phyloP scores from a whole-genome alignment of 2,113 vertebrate genomes.

The Dipodomys spectabilis region DNA sequence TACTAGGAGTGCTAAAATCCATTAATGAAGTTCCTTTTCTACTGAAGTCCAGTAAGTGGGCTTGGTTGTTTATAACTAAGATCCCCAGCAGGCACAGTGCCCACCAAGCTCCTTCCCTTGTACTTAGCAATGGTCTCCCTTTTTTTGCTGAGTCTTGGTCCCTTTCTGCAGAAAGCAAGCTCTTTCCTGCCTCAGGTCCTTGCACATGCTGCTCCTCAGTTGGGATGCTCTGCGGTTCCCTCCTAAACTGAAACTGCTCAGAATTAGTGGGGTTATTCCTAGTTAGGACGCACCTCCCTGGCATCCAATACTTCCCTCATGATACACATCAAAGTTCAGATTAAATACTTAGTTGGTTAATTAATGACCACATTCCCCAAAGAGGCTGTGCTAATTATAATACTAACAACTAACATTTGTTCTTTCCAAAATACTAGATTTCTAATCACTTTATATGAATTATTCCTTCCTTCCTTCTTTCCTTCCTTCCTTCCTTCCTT shows the following conservation, averaged over 20 bases:
- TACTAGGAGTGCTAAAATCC: not conserved
- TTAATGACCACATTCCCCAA: constrained; percentile 53
- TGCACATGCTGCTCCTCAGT: not conserved
- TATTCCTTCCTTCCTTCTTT: not conserved
- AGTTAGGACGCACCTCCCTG: not conserved
- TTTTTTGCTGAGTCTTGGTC: not conserved
- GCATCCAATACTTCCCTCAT: not conserved
- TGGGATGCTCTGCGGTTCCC: not conserved
- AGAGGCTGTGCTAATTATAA: constrained; percentile 34
- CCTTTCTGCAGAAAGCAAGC: too few relatives aligned
- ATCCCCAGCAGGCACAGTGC: not conserved
- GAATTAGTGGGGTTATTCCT: too few relatives aligned
- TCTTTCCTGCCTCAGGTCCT: not conserved
- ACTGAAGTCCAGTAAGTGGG: not conserved
- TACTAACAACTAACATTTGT: constrained; percentile 30
- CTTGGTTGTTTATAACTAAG: not conserved
- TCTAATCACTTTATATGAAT: constrained; percentile 10
- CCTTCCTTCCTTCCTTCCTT: too few relatives aligned
- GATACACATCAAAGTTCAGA: constrained; percentile 1
- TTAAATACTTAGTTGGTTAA: constrained; percentile 18
- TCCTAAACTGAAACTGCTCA: not conserved
- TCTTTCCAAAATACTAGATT: constrained; percentile 10
- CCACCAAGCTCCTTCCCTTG: not conserved
- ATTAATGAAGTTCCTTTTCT: constrained; percentile 16
- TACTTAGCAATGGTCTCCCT: not conserved